Percentiles rank a stretch among this genome's conserved stretches.
phyloP scores from a whole-genome alignment of 2,113 vertebrate species.

The Microcebus murinus region DNA sequence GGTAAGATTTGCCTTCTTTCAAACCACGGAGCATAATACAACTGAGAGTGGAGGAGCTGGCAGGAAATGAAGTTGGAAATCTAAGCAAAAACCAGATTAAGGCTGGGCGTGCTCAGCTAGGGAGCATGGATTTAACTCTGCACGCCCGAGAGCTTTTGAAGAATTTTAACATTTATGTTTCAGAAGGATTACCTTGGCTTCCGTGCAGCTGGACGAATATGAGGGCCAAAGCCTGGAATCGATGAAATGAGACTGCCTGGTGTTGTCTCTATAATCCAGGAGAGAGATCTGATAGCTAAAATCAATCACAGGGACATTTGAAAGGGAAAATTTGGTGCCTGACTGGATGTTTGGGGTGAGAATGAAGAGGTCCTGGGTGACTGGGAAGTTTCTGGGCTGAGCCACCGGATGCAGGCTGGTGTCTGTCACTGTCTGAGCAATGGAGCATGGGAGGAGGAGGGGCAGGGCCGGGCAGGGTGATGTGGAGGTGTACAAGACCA shows the following conservation, averaged over 20 bases:
- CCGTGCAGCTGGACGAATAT: neutral
- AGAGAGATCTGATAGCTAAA: neutral
- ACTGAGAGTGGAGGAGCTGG: neutral
- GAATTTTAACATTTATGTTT: slow-evolving; percentile 45
- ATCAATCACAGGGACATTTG: neutral
- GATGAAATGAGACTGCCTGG: neutral
- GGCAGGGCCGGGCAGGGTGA: fast-evolving
- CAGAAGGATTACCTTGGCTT: slow-evolving; percentile 50
- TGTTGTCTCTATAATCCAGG: neutral
- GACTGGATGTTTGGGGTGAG: neutral
- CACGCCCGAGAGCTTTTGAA: neutral
- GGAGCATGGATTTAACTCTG: neutral
- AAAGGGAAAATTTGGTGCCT: neutral
- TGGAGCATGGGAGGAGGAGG: neutral
- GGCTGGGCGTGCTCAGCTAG: neutral
- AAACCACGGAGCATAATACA: neutral
- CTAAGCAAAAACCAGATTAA: slow-evolving; percentile 47
- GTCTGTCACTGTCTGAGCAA: neutral
- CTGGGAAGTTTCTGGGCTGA: neutral
- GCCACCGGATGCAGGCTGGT: no score
- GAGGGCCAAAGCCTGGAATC: slow-evolving; percentile 28
- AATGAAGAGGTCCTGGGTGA: neutral
- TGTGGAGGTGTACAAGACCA: neutral
- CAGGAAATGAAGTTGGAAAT: slow-evolving; percentile 27
- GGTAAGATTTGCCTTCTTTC: neutral